Base-by-base conservation (phyloP, 2,113 vertebrate genomes). In the Chunga burmeisteri region DNA sequence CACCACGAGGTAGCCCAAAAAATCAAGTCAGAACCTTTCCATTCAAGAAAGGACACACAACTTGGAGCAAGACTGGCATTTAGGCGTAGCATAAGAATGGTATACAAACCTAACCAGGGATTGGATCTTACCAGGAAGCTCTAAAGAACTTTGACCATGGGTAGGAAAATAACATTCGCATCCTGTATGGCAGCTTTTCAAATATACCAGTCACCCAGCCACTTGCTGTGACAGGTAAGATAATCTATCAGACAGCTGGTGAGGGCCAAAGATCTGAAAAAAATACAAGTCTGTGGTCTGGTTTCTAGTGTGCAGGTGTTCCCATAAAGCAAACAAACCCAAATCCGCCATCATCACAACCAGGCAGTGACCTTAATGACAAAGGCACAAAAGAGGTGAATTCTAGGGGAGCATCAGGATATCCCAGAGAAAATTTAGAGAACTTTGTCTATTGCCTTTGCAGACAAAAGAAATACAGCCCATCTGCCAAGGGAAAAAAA, bases 211-310 rank as follows among this genome's bases (percentile, higher is more conserved):
- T 72, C 90, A 90, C 70, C 62, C 96, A 78, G 59, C 26, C 75
- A 56, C 82, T 80, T 77, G 74, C 73, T 88, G 81, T 8, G 0
- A 86, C 82, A 80, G 58, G 47, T 40, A 61, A 75, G 13, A 66
- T 62, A 86, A 95, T 74, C 63, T 90, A 92, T 18, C 93, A 86
- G 53, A 70, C 34, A 91, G 80, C 75, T 88, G 67, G 14, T 1
- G 18, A 92, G 72, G 79, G 91, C 49, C 88, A 96, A 93, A 95
- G 95, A 96, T 75, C 95, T 86, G 86, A 91, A 95, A 96, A 88
- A 94, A 90, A 93, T 16, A 94, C 82, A 67, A 94, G 91, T 81
- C 96, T 92, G 65, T 77, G 90, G 79, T 82, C 46, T 74, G 53
- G 74, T 52, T 85, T 87, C 66, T 72, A 3, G 32, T 1, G 44